Evolutionary conservation across 2,113 vertebrate species (phyloP).

Genomic region (Notarius lentiginosus): DNA sequence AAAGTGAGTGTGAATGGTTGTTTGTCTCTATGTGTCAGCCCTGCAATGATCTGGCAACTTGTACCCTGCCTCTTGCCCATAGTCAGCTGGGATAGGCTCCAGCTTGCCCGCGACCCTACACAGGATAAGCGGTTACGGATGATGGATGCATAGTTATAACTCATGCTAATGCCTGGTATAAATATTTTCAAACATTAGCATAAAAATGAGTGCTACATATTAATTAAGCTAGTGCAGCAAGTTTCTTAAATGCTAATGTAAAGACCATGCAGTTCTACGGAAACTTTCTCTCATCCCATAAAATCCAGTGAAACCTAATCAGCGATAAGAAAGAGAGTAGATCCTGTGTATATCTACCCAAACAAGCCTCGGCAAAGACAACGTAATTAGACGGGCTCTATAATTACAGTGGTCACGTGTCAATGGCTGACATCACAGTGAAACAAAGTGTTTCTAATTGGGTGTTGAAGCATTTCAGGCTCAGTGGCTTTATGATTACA

Average conservation of each 20-base stretch:
- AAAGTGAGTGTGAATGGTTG: too few relatives aligned
- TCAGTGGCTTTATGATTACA: background rate
- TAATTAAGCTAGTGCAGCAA: background rate
- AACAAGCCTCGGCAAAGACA: background rate
- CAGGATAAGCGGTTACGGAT: too few relatives aligned
- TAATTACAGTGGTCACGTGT: constrained; percentile 2
- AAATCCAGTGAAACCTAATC: constrained; percentile 6
- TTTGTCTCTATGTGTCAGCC: too few relatives aligned
- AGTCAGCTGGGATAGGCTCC: too few relatives aligned
- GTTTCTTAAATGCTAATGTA: background rate
- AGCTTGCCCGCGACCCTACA: too few relatives aligned
- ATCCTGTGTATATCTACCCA: background rate
- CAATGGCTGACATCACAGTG: background rate
- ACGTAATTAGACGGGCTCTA: background rate
- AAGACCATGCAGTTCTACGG: background rate
- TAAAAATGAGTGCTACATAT: background rate
- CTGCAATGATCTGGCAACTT: too few relatives aligned
- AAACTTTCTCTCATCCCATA: background rate
- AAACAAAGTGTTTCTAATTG: background rate
- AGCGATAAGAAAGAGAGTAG: background rate
- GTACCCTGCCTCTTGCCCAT: too few relatives aligned
- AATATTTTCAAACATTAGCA: background rate
- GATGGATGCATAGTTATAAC: background rate
- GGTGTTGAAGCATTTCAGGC: background rate
- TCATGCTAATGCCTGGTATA: background rate